Percentiles rank a stretch among this genome's conserved stretches.
These are phyloP conservation scores for Stylophora pistillata DNA, from an alignment of 64 coral and sea anemone species.

Conservation along the genomic window DNA sequence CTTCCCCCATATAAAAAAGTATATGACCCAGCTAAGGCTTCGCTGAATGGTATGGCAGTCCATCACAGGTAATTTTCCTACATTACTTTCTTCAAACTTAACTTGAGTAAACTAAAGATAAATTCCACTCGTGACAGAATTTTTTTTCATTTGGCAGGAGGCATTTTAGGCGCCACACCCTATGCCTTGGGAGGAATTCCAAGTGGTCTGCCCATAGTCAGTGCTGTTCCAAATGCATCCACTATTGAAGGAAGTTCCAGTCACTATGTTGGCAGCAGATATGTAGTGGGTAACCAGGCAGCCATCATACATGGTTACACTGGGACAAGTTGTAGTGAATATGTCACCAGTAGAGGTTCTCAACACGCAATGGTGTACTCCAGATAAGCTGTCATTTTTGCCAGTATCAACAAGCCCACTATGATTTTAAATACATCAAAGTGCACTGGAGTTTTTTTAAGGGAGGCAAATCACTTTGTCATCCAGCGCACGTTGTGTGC, in stretches of 20 bases:
- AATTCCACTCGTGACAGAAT: neutral
- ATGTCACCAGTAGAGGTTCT: slow-evolving; percentile 2
- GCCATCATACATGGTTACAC: slow-evolving; percentile 44
- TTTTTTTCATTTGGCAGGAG: neutral
- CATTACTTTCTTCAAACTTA: too few species aligned
- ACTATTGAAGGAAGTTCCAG: slow-evolving; percentile 31
- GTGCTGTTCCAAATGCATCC: slow-evolving; percentile 43
- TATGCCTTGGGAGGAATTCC: slow-evolving; percentile 32
- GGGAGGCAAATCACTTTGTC: neutral
- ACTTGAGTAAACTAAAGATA: too few species aligned
- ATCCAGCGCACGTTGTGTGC: too few species aligned
- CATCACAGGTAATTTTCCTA: too few species aligned
- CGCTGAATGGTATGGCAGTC: too few species aligned
- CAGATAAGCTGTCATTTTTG: neutral
- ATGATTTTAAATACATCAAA: neutral
- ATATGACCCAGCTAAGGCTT: too few species aligned
- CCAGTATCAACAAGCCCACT: too few species aligned
- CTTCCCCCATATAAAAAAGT: too few species aligned
- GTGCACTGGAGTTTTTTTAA: neutral
- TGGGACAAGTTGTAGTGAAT: slow-evolving; percentile 20
- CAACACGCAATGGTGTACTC: slow-evolving; percentile 50
- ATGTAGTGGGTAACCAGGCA: slow-evolving; percentile 58
- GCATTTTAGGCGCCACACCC: slow-evolving; percentile 29
- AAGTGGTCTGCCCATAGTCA: slow-evolving; percentile 30
- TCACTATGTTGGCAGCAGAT: slow-evolving; percentile 52